A percentile compares a stretch with the other conserved stretches of the same genome.
These are phyloP conservation scores for Ptychoptera contaminata DNA, from an alignment of 2,888 invertebrate genomes.

Conservation along the genomic window DNA sequence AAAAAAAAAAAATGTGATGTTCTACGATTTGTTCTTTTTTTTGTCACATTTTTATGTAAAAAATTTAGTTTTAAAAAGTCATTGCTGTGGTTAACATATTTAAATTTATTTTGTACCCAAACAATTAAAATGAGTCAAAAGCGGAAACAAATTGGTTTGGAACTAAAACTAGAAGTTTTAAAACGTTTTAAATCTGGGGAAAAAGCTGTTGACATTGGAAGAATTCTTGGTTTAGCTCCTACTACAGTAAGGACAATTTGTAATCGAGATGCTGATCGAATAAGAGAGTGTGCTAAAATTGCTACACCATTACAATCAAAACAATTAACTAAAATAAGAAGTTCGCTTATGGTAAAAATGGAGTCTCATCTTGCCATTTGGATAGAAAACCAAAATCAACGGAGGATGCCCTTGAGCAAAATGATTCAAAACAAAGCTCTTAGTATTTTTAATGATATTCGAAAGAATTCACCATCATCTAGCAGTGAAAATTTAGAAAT, in stretches of 20 bases:
- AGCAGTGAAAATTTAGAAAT: neutral
- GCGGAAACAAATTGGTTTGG: conserved; percentile 7
- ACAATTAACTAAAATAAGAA: conserved; percentile 7
- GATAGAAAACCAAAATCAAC: conserved; percentile 6
- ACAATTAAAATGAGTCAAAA: no score
- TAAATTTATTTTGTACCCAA: no score
- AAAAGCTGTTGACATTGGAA: conserved; percentile 7
- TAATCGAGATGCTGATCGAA: conserved; percentile 8
- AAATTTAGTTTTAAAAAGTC: no score
- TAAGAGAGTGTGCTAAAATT: conserved; percentile 7
- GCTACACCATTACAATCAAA: conserved; percentile 7
- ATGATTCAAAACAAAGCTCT: conserved; percentile 6
- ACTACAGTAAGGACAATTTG: conserved; percentile 8
- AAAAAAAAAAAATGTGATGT: no score
- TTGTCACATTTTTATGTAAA: no score
- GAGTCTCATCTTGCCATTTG: conserved; percentile 6
- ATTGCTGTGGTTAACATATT: no score
- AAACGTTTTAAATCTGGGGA: conserved; percentile 7
- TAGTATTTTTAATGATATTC: conserved; percentile 6
- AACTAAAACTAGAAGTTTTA: conserved; percentile 8
- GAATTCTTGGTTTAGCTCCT: conserved; percentile 7
- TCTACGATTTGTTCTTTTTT: no score
- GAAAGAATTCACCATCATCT: conserved; percentile 5
- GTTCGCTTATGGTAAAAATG: conserved; percentile 6
- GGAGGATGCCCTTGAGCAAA: conserved; percentile 8